Evolutionary conservation across 2,888 invertebrate species (phyloP), one percentile per base, ranked within the genome.

Genomic region (Palloptera scutellata): DNA sequence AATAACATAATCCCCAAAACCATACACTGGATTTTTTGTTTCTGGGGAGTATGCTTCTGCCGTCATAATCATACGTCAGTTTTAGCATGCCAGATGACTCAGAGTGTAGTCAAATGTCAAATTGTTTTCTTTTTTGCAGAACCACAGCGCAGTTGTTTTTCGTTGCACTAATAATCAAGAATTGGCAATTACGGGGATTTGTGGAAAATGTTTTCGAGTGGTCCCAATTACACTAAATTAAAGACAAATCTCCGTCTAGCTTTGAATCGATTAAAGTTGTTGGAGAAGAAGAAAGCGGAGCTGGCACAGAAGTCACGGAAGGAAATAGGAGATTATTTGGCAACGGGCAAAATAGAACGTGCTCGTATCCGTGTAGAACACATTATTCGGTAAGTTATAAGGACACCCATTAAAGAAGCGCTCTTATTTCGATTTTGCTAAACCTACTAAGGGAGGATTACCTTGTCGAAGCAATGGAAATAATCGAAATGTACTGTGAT

Each of bases 401-500:
- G 2, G 2, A 19, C 20, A 20, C 17, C 30, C 15, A 12, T 13
- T 19, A 9, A 12, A 20, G 10, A 48, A 40, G 9, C 17, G 13
- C 20, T 17, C 30, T 1, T 17, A 8, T 19, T 57, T 51, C 40
- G 40, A 60, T 42, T 20, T 12, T 1, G 19, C 2, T 1, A 6
- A 20, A 59, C 51, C 20, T 5, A 51, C 41, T 30, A 66, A 91
- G 99, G 57, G 98, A 98, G 86, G 99, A 99, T 86, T 99, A 99
- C 84, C 89, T 98, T 86, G 98, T 99, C 3, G 99, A 99, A 86
- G 98, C 98, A 1, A 96, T 98, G 94, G 99, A 99, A 87, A 89
- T 99, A 68, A 90, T 99, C 0, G 99, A 99, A 87, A 98, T 99
- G 97, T 99, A 97, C 83, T 98, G 99, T 86, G 99, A 99, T 86